Percentiles rank a stretch among this genome's conserved stretches.
Evolutionary conservation across 92 coral and sea anemone genomes (phyloP).

Genomic region (Parazoanthus atlanticus): DNA sequence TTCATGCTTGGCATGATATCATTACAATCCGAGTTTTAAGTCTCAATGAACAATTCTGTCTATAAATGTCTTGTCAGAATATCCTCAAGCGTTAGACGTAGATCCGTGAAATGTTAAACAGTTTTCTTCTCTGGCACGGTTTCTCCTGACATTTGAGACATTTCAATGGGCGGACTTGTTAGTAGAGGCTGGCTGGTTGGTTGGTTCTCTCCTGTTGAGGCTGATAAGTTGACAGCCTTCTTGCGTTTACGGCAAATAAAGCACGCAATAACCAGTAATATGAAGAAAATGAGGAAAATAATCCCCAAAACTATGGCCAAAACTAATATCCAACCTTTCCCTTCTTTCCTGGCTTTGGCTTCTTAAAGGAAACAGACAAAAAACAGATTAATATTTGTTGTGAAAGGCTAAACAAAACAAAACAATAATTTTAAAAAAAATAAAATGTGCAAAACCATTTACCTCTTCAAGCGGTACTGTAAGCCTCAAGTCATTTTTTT

Average conservation of each 20-base stretch:
- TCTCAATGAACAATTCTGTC: neutral
- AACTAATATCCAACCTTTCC: neutral
- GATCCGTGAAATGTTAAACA: slow-evolving; percentile 31
- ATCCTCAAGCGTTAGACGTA: neutral
- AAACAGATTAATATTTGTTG: neutral
- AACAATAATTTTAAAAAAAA: no score
- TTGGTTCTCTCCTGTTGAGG: neutral
- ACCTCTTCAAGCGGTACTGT: no score
- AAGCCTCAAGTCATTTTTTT: no score
- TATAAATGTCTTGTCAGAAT: no score
- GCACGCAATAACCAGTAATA: neutral
- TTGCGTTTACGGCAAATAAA: neutral
- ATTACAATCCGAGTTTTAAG: no score
- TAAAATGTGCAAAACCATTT: no score
- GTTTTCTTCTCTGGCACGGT: slow-evolving; percentile 15
- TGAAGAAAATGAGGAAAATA: neutral
- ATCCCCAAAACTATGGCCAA: slow-evolving; percentile 10
- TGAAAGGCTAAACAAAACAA: neutral
- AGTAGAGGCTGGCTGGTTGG: neutral
- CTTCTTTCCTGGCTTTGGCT: neutral
- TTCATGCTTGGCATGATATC: neutral
- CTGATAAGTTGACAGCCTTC: neutral
- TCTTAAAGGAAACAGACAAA: neutral
- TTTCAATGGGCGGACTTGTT: slow-evolving; percentile 5
- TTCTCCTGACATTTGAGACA: neutral